phyloP scores from a whole-genome alignment of 2,797 vertebrate genomes.

The Tenualosa ilisha region DNA sequence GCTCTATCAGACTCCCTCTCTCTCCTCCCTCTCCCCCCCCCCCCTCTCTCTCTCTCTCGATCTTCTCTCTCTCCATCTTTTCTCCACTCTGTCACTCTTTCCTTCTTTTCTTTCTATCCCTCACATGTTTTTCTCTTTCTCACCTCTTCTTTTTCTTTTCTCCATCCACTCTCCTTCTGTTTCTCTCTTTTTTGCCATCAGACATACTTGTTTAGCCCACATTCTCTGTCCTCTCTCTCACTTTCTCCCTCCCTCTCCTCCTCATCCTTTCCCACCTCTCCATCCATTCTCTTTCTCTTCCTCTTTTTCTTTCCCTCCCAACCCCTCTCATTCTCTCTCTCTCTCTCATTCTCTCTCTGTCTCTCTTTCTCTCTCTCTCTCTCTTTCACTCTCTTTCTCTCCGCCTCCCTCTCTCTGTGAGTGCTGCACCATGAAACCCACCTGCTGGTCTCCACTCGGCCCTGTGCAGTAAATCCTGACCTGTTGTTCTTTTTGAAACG shows the following conservation, averaged over 20 bases:
- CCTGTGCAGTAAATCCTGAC: constrained; percentile 9
- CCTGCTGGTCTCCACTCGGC: constrained; percentile 1
- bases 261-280: constrained; percentile 36
- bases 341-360: neutral
- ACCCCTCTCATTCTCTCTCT: neutral
- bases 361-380: neutral
- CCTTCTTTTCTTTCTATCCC: neutral
- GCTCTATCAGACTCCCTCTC: neutral
- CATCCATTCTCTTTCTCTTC: neutral
- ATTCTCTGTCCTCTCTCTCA: neutral
- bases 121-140: too few relatives aligned
- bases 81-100: neutral
- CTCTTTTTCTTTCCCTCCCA: too few relatives aligned
- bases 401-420: constrained; percentile 42
- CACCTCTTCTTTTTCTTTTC: neutral
- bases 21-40: constrained; percentile 39
- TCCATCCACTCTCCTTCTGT: neutral
- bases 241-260: neutral
- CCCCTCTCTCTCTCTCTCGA: constrained; percentile 53
- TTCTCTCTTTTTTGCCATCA: neutral
- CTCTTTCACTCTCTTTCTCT: neutral
- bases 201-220: neutral
- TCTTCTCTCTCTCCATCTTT: neutral
- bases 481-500: constrained; percentile 20
- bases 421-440: neutral